Percentiles rank a stretch among this genome's conserved stretches.
Conservation (phyloP, 2,888 invertebrate genomes). For the Eucriotettix oculatus region DNA sequence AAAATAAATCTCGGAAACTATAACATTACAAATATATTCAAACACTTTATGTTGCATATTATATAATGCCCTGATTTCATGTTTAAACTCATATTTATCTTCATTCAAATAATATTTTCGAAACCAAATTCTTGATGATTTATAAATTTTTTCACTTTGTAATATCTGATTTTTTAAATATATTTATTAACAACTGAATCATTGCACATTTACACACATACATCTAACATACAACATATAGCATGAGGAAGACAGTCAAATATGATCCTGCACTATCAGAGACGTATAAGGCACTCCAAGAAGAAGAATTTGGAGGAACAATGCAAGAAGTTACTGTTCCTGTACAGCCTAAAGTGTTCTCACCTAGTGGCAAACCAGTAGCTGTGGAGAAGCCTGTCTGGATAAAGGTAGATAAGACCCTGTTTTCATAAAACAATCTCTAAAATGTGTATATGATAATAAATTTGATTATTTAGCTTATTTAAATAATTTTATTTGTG, state of each 20-base stretch:
- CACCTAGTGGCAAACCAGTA: conserved; percentile 34
- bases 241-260: conserved; percentile 50
- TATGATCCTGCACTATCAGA: conserved; percentile 82
- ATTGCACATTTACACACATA: not conserved
- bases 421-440: too few species aligned
- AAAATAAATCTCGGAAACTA: too few species aligned
- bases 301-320: conserved; percentile 43
- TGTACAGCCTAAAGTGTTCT: conserved; percentile 59
- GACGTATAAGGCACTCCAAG: conserved; percentile 73
- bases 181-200: too few species aligned
- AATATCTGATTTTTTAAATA: too few species aligned
- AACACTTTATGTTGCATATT: too few species aligned
- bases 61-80: too few species aligned
- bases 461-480: not conserved
- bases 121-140: too few species aligned
- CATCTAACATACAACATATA: conserved; percentile 15
- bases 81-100: too few species aligned
- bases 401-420: conserved; percentile 2
- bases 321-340: conserved; percentile 47
- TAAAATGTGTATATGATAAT: too few species aligned
- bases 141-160: too few species aligned
- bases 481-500: not conserved
- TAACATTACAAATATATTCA: too few species aligned
- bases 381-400: conserved; percentile 6
- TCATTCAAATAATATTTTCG: too few species aligned